Evolutionary conservation across 1,140 invertebrate species (phyloP), one percentile per base, ranked within the genome.

Genomic region (Eupeodes corollae): DNA sequence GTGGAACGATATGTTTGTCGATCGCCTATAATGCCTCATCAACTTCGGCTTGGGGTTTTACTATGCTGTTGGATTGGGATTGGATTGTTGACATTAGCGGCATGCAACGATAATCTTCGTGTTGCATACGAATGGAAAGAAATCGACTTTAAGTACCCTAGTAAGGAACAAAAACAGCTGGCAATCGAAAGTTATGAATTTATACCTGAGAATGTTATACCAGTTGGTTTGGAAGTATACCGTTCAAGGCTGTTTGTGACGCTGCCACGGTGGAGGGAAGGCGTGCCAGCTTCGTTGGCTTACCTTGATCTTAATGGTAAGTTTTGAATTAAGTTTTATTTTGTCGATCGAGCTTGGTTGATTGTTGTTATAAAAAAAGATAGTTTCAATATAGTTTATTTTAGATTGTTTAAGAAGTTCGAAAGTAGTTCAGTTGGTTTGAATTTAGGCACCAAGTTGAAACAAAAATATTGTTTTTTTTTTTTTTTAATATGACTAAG

Each of bases 91-190:
- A n/a, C 32, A n/a, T 18, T 38, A 46, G 21, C 39, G 18, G 32
- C 12, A 58, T 56, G 53, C 57, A 79, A 79, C 61, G 80, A 81
- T 58, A 79, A 81, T 67, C 68, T 84, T 32, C 73, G 73, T 41
- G 77, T 83, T 5, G 73, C 72, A 12, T 84, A 76, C 60, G 75
- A 82, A 55, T 86, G 83, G 83, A 81, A 79, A 50, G 75, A 81
- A 60, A 67, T 85, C 15, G 82, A 85, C 54, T 86, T 76, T 59
- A 72, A 78, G 30, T 85, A 76, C 65, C 73, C 74, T 1, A 74
- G 52, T 18, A 59, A 73, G 1, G 70, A 75, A 0, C 73, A 65
- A 6, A 68, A 79, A 11, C 70, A 76, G 53, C 56, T 68, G 10
- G 78, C 78, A 10, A 70, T 83, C 3, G 61, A 69, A 33, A 62